Percentiles rank a stretch among this genome's conserved stretches.
Evolutionary conservation across 1,140 invertebrate species (phyloP).

Genomic region (Colletes latitarsis): DNA sequence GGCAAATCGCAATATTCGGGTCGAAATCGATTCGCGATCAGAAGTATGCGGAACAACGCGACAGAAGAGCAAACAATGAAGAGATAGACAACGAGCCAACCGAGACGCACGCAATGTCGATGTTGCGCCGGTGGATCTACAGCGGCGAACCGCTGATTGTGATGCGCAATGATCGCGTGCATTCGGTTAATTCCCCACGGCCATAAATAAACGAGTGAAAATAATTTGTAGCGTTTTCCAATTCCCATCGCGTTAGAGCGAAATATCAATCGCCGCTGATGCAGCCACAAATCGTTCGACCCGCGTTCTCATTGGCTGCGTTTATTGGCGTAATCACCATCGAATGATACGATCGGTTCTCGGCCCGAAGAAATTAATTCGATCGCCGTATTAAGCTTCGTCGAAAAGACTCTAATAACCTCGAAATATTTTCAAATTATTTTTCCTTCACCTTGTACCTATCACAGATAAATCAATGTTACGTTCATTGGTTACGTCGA

Average conservation of each 20-base stretch:
- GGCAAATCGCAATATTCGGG: neutral
- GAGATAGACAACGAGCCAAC: slow-evolving; percentile 64
- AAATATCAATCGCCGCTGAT: slow-evolving; percentile 28
- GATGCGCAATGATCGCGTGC: slow-evolving; percentile 56
- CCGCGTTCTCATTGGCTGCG: neutral
- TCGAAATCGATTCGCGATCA: slow-evolving; percentile 9
- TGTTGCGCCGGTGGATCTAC: slow-evolving; percentile 38
- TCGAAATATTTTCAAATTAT: too few species aligned
- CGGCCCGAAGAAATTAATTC: too few species aligned
- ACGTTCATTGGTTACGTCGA: too few species aligned
- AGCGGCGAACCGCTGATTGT: slow-evolving; percentile 29
- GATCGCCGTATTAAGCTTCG: too few species aligned
- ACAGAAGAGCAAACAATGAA: slow-evolving; percentile 50
- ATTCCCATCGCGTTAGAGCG: slow-evolving; percentile 30
- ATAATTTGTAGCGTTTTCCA: slow-evolving; percentile 30
- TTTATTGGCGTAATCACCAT: slow-evolving; percentile 6
- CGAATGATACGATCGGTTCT: neutral
- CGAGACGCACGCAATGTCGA: slow-evolving; percentile 70
- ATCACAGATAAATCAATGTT: too few species aligned
- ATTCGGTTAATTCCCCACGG: slow-evolving; percentile 49
- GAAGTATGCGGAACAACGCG: slow-evolving; percentile 30
- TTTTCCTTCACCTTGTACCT: too few species aligned
- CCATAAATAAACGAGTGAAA: slow-evolving; percentile 30
- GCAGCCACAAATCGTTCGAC: neutral
- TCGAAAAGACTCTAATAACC: too few species aligned